These are phyloP conservation scores for Ctenosaura bakeri DNA, from an alignment of 2,797 vertebrate species.

Conservation along the genomic window DNA sequence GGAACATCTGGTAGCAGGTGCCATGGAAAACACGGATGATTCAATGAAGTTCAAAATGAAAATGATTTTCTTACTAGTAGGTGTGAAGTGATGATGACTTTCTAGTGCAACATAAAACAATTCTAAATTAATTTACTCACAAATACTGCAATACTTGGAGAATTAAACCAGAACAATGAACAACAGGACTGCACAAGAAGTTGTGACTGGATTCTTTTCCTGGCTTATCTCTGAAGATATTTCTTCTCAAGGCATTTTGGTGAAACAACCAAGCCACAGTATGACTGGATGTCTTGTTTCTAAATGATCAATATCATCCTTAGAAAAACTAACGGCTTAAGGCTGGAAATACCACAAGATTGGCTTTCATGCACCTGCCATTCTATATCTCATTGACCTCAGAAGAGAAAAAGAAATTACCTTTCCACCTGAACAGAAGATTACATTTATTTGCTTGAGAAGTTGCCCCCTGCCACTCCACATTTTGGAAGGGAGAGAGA, in stretches of 20 bases:
- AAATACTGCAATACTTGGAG: not conserved
- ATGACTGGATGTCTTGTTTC: constrained; percentile 34
- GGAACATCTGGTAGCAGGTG: not conserved
- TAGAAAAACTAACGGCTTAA: constrained; percentile 16
- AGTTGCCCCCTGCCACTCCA: constrained; percentile 45
- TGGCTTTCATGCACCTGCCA: constrained; percentile 73
- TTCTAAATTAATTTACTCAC: not conserved
- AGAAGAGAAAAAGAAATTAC: constrained; percentile 72
- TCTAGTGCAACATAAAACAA: not conserved
- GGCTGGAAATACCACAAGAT: not conserved
- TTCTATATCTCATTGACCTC: constrained; percentile 71
- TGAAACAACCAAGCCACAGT: constrained; percentile 23
- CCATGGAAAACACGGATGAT: not conserved
- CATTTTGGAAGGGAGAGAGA: constrained; percentile 40
- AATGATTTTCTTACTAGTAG: not conserved
- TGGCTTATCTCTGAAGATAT: constrained; percentile 4
- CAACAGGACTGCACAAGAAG: not conserved
- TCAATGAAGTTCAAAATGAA: not conserved
- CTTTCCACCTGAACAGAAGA: constrained; percentile 75
- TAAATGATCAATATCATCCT: not conserved
- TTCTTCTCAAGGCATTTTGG: constrained; percentile 9
- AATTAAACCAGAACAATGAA: not conserved
- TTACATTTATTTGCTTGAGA: constrained; percentile 79
- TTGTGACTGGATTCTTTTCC: constrained; percentile 1
- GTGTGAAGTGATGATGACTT: not conserved